Evolutionary conservation across 2,797 vertebrate genomes (phyloP), one percentile per base, ranked within the genome.

Genomic region (Darevskia mixta): DNA sequence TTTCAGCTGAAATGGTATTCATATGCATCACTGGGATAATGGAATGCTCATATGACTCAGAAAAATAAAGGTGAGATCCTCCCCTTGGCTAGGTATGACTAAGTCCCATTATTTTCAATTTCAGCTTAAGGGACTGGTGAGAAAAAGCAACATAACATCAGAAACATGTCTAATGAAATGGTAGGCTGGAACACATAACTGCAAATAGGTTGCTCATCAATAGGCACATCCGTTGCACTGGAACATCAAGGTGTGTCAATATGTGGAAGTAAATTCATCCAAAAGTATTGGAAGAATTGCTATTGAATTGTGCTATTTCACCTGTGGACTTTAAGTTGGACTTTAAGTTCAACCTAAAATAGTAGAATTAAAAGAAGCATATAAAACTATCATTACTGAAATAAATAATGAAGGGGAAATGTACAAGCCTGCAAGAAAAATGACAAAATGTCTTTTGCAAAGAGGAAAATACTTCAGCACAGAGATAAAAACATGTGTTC

Each of bases 1-100:
- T 81, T 86, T 73, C 35, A 80, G 18, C 69, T 61, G 49, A 81
- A 43, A 81, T 73, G 32, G 49, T 32, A 81, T 79, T 87, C 61
- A 64, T 87, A 73, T 43, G 38, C 69, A 87, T 80, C 27, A 64
- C 25, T 61, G 41, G 49, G 6, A 55, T 73, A 87, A 81, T 32
- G 23, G 45, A 71, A 73, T 61, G 10, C 35, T 86, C 10, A 3
- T 72, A 86, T 87, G 13, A 18, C 8, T 72, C 32, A 58, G 32
- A 58, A 58, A 72, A 55, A 58, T 27, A 86, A 38, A 72, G 32
- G n/a, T 72, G 67, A 72, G 35, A 58, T 61, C 55, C 32, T 80
- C 20, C 83, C 27, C 43, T 55, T 79, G 76, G 77, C 41, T 72
- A 79, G 11, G 20, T 77, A 7, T 64, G 72, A 25, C 32, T n/a